Evolutionary conservation across 2,797 vertebrate genomes (phyloP).

Genomic region (Sebastes iracundus): DNA sequence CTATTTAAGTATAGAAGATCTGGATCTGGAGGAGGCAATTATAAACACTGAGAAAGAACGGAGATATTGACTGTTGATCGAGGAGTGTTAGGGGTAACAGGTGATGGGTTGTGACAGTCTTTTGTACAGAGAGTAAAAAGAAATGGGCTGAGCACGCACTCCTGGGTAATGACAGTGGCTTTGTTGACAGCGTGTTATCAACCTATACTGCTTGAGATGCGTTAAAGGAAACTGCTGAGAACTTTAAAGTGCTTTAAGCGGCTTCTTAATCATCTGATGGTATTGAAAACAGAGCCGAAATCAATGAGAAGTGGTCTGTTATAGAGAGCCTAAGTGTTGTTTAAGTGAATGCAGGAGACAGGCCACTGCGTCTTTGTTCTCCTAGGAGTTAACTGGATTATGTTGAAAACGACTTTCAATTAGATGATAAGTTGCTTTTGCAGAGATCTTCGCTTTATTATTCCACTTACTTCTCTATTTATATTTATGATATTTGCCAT

Average conservation of each 20-base stretch:
- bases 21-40: neutral
- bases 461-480: neutral
- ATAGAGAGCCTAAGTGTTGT: neutral
- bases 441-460: neutral
- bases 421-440: neutral
- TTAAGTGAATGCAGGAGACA: constrained; percentile 5
- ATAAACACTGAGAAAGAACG: neutral
- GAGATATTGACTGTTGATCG: neutral
- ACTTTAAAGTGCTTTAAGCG: constrained; percentile 32
- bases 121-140: neutral
- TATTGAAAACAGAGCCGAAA: constrained; percentile 36
- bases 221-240: constrained; percentile 27
- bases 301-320: constrained; percentile 31
- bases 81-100: neutral
- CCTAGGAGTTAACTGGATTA: neutral
- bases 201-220: constrained; percentile 5
- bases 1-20: neutral
- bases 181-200: constrained; percentile 17
- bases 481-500: neutral
- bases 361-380: constrained; percentile 18
- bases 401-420: neutral
- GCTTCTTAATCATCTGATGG: constrained; percentile 28
- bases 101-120: neutral
- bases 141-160: constrained; percentile 5
- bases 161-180: constrained; percentile 7